A percentile compares a stretch with the other conserved stretches of the same genome.
phyloP scores from a whole-genome alignment of 1,140 invertebrate species.

The Colletes gigas region DNA sequence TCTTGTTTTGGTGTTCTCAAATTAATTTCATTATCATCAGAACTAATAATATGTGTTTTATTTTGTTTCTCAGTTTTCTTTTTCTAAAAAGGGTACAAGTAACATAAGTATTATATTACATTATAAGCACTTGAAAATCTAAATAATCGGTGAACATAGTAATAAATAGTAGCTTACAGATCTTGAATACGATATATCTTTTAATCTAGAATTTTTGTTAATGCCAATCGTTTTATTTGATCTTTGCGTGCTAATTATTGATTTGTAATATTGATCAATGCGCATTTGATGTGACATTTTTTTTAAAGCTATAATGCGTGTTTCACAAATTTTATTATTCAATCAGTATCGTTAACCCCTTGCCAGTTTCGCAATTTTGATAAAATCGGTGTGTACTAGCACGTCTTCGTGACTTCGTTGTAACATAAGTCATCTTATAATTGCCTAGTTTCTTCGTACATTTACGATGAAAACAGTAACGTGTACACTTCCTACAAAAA shows the following conservation, averaged over 20 bases:
- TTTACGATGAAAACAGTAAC: too few relatives aligned
- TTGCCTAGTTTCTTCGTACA: too few relatives aligned
- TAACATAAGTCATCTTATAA: too few relatives aligned
- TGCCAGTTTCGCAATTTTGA: too few relatives aligned
- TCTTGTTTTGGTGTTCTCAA: background rate
- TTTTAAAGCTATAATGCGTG: background rate
- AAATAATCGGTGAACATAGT: background rate
- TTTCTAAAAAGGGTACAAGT: background rate
- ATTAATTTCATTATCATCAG: background rate
- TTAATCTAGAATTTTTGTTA: background rate
- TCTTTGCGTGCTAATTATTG: background rate
- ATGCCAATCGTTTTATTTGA: background rate
- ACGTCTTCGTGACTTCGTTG: too few relatives aligned
- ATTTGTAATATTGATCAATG: conserved; percentile 49
- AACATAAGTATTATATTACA: background rate
- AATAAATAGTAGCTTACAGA: conserved; percentile 29
- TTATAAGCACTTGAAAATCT: background rate
- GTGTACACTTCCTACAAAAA: too few relatives aligned
- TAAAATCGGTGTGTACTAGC: too few relatives aligned
- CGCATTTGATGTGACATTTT: conserved; percentile 25
- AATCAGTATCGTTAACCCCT: too few relatives aligned
- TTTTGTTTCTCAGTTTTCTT: background rate
- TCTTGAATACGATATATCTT: background rate
- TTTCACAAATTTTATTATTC: too few relatives aligned
- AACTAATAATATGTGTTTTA: too few relatives aligned